Evolutionary conservation across 2,113 vertebrate genomes (phyloP), one percentile per base, ranked within the genome.

Genomic region (Caracal caracal): DNA sequence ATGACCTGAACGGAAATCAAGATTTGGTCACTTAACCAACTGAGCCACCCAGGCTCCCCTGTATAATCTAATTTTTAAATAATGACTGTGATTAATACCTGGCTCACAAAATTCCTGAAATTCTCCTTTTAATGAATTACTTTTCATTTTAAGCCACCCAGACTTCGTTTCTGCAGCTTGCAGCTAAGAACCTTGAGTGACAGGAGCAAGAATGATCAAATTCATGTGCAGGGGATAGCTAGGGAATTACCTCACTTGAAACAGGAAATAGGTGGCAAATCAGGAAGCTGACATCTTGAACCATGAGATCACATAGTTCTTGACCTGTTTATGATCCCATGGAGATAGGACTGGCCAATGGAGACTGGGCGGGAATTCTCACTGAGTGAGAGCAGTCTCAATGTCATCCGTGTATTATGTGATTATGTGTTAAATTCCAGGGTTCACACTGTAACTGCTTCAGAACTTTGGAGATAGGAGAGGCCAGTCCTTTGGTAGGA

Each of bases 341-440:
- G 33, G 63, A 47, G 35, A 37, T 5, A 59, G 49, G n/a, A 8
- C 28, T 28, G 33, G 37, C 16, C 5, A 53, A 53, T n/a, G 63
- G 84, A 79, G 9, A 7, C 1, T 33, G 73, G 17, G 35, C 16
- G 28, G 30, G 24, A 86, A 24, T 47, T 47, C 26, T 26, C 11
- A 65, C 12, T 28, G 19, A 12, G 26, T 35, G 59, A 75, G 40
- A 17, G 20, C 28, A 33, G 40, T 40, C 16, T n/a, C 2, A 5
- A 2, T 61, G 78, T 26, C 4, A 0, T 13, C 26, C 1, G 0
- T 13, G 15, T 13, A 22, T 75, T 68, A 7, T 13, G 2, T 33
- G 35, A 9, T 47, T 80, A 37, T 20, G 22, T 65, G 24, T 71
- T 53, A 26, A 56, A 47, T 80, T 73, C 10, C 0, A 0, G 35